Conservation (phyloP, 2,888 invertebrate genomes). For the Volucella inflata region DNA sequence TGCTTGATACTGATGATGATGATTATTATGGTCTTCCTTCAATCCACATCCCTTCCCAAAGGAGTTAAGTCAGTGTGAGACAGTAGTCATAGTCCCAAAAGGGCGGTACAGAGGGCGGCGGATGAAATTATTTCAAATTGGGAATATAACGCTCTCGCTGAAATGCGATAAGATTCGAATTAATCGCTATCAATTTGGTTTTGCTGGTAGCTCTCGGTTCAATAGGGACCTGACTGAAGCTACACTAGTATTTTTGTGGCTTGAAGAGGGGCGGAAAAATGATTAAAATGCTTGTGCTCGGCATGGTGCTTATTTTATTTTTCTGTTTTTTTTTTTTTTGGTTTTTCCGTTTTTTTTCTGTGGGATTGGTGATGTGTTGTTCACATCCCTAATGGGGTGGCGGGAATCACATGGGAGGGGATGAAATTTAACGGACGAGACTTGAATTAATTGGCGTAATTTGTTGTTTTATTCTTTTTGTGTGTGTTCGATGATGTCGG, state of each 20-base stretch:
- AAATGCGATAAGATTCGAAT: slow-evolving; percentile 71
- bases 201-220: slow-evolving; percentile 46
- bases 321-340: slow-evolving; percentile 47
- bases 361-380: not conserved
- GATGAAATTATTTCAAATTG: slow-evolving; percentile 57
- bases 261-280: slow-evolving; percentile 1
- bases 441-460: slow-evolving; percentile 75
- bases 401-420: slow-evolving; percentile 2
- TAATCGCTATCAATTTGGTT: slow-evolving; percentile 65
- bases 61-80: not conserved
- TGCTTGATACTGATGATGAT: slow-evolving; percentile 1
- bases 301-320: slow-evolving; percentile 46
- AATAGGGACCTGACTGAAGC: slow-evolving; percentile 10
- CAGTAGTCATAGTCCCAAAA: slow-evolving; percentile 29
- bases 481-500: slow-evolving; percentile 60
- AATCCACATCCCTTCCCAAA: not conserved
- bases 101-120: slow-evolving; percentile 4
- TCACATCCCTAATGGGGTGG: not conserved
- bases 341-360: slow-evolving; percentile 11
- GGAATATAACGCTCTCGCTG: slow-evolving; percentile 53
- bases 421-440: slow-evolving; percentile 70
- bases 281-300: slow-evolving; percentile 58
- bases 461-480: slow-evolving; percentile 59
- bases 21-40: slow-evolving; percentile 10
- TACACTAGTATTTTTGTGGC: not conserved